A percentile compares a stretch with the other conserved stretches of the same genome.
phyloP scores from a whole-genome alignment of 2,888 invertebrate genomes.

The Portevinia maculata region DNA sequence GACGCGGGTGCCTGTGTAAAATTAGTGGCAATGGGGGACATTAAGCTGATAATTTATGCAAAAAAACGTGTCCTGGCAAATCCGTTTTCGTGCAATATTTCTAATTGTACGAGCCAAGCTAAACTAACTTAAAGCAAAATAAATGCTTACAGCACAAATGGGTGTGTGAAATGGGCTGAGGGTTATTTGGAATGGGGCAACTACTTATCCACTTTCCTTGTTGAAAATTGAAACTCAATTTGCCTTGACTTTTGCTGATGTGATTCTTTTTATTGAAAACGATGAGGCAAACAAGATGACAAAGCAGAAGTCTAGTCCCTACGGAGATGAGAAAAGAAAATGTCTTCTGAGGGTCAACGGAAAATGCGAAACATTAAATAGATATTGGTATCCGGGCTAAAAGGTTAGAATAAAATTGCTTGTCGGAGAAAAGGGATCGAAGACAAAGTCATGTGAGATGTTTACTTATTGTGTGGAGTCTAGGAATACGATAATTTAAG shows the following conservation, averaged over 20 bases:
- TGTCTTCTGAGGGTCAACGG: conserved; percentile 48
- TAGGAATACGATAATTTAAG: too few species aligned
- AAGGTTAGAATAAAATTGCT: conserved; percentile 13
- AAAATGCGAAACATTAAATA: conserved; percentile 54
- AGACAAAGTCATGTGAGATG: not conserved
- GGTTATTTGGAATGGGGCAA: too few species aligned
- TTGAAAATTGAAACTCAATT: conserved; percentile 28
- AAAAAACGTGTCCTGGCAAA: conserved; percentile 30
- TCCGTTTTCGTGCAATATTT: conserved; percentile 18
- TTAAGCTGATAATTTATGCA: conserved; percentile 63
- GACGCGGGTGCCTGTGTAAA: conserved; percentile 51
- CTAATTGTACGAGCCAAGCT: conserved; percentile 1
- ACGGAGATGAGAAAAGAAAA: conserved; percentile 26
- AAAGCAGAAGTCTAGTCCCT: conserved; percentile 15
- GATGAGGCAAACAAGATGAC: conserved; percentile 24
- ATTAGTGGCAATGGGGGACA: conserved; percentile 59
- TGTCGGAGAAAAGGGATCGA: not conserved
- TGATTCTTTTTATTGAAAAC: conserved; percentile 26
- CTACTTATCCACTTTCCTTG: not conserved
- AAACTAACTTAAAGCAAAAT: conserved; percentile 12
- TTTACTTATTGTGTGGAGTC: not conserved
- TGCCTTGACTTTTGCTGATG: conserved; percentile 37
- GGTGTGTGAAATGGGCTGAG: not conserved
- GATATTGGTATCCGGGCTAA: conserved; percentile 38
- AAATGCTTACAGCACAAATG: not conserved